Evolutionary conservation across 2,113 vertebrate genomes (phyloP).

Genomic region (Psophia crepitans): DNA sequence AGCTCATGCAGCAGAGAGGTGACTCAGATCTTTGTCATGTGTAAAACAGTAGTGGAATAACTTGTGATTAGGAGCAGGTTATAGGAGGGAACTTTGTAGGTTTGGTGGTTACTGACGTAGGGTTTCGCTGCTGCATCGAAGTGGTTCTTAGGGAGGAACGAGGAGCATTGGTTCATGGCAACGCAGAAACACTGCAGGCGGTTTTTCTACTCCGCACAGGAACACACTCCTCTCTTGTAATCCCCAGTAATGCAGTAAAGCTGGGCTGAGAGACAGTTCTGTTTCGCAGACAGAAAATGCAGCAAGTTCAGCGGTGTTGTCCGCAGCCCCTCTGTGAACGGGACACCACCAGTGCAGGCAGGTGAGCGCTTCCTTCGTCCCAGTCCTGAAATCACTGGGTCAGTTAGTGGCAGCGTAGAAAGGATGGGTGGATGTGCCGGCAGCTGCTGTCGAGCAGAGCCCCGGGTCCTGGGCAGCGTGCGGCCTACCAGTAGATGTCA

Average conservation of each 20-base stretch:
- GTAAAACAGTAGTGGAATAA: not conserved
- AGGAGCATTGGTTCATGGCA: not conserved
- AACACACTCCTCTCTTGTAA: not conserved
- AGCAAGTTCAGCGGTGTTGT: not conserved
- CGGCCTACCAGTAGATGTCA: not conserved
- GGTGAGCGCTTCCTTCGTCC: not conserved
- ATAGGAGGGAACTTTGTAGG: not conserved
- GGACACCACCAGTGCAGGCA: not conserved
- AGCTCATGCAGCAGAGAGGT: not conserved
- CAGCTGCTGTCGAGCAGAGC: not conserved
- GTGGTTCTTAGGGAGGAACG: not conserved
- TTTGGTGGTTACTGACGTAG: not conserved
- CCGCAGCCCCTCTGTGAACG: not conserved
- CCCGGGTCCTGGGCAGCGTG: not conserved
- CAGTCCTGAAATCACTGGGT: not conserved
- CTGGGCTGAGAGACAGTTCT: not conserved
- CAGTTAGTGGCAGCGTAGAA: not conserved
- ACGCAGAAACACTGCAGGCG: not conserved
- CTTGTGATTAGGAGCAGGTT: not conserved
- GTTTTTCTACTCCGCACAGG: not conserved
- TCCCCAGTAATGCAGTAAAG: not conserved
- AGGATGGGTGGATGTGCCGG: not conserved
- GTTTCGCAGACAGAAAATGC: not conserved
- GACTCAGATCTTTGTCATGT: not conserved
- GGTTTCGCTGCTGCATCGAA: not conserved